Evolutionary conservation across 2,888 invertebrate genomes (phyloP), one percentile per base, ranked within the genome.

Genomic region (Piscicola geometra): DNA sequence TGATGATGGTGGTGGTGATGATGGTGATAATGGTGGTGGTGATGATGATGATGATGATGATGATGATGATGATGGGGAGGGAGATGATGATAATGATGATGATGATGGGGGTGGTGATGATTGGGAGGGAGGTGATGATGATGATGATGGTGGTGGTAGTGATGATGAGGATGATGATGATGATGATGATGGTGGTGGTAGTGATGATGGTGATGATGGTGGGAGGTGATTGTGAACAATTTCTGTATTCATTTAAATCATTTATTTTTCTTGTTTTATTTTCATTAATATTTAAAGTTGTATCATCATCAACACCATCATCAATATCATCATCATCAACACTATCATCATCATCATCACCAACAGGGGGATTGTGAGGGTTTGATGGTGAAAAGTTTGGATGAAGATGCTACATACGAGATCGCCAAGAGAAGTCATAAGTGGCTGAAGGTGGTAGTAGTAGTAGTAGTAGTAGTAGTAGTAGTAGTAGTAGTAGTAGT

Each of bases 301-400:
- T n/a, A n/a, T n/a, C n/a, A n/a, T n/a, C n/a, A n/a, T n/a, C n/a
- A n/a, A n/a, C n/a, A n/a, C n/a, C n/a, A n/a, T n/a, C n/a, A n/a
- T n/a, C n/a, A n/a, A n/a, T n/a, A n/a, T n/a, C 41, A 5, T 41
- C 41, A 5, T 41, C n/a, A 3, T 56, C 60, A 9, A 15, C 60
- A 5, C n/a, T 18, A 9, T 25, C 25, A 5, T 56, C 25, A 3
- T 56, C n/a, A 9, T 25, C 25, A 5, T 56, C 25, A 5, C n/a
- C n/a, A 9, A 32, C 78, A 83, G 88, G 94, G 92, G 75, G 94
- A 95, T 83, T 99, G 99, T 86, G 99, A 99, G 88, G 99, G 99
- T 0, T 88, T 99, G 76, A 99, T 99, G 98, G 93, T 99, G 9
- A 99, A 99, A 88, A 93, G 96, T 0, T 87, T 99, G 72, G 89